Evolutionary conservation across 2,113 vertebrate genomes (phyloP), one percentile per base, ranked within the genome.

Genomic region (Pterophyllum scalare): DNA sequence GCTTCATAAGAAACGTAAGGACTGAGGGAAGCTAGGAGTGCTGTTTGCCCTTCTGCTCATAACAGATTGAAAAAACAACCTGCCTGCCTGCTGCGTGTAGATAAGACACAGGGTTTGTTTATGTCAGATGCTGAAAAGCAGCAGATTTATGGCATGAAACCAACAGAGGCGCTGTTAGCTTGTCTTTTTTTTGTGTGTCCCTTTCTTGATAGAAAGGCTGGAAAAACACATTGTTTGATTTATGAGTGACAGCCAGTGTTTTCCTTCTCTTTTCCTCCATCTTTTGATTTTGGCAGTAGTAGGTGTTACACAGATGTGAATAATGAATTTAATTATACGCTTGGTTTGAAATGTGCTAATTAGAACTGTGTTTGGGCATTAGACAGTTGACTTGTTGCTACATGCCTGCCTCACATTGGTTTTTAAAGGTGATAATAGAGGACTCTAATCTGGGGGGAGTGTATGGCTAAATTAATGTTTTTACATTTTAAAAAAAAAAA

Each of bases 1-100:
- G 58, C 95, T 97, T 10, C 95, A 96, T 83, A 96, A 97, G 89
- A 97, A 96, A 92, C 96, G 96, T 96, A 91, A 88, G 95, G 7
- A 57, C 35, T 4, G 2, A 6, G 13, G 14, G 6, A 54, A 59
- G 57, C 78, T 22, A 3, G 10, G n/a, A 64, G 28, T 49, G 19
- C 78, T 75, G 60, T 88, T 85, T 81, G 58, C 33, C 14, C 74
- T 61, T 75, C 58, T 33, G 75, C 76, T 62, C 13, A 13, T 49
- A n/a, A 75, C 78, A 81, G 40, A 79, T 54, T 15, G 8, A 31
- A 56, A 77, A 60, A 76, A 86, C 54, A 6, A 7, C 52, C 24
- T 26, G 35, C 31, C 43, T 20, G 81, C 46, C 88, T 94, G 94
- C 79, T 46, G 6, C 22, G 6, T 52, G 77, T 22, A 93, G 95